phyloP scores from a whole-genome alignment of 2,797 vertebrate species.

The Sarcoramphus papa region DNA sequence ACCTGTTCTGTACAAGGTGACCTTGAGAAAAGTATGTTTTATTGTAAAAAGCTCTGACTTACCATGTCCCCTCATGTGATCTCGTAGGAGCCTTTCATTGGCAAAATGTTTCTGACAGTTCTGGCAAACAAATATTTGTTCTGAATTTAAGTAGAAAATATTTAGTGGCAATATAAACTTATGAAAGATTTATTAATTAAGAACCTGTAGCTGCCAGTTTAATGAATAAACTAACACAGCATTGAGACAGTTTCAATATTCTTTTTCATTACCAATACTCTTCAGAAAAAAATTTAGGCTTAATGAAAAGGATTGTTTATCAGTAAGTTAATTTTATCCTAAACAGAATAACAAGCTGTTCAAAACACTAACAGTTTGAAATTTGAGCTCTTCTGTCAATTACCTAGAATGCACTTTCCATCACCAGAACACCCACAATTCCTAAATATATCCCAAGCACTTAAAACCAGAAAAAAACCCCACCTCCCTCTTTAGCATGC shows the following conservation, averaged over 20 bases:
- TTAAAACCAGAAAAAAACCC: neutral
- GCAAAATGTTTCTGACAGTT: slow-evolving; percentile 79
- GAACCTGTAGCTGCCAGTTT: neutral
- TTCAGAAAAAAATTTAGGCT: neutral
- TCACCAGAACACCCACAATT: neutral
- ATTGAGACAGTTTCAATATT: neutral
- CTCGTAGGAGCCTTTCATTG: slow-evolving; percentile 76
- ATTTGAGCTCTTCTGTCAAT: neutral
- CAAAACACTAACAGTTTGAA: neutral
- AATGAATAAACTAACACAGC: neutral
- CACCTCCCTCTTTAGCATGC: neutral
- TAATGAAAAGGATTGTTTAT: neutral
- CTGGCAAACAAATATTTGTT: slow-evolving; percentile 70
- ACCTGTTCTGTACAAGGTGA: neutral
- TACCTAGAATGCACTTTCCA: neutral
- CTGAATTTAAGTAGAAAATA: neutral
- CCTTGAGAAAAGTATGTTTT: neutral
- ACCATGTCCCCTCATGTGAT: slow-evolving; percentile 75
- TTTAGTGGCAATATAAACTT: neutral
- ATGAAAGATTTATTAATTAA: neutral
- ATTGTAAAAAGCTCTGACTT: slow-evolving; percentile 3
- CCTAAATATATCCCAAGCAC: neutral
- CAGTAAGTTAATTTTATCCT: neutral
- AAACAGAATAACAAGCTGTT: neutral
- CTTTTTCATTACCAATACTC: neutral